Base-by-base conservation (phyloP, 2,113 vertebrate genomes). In the Eulemur rufifrons region DNA sequence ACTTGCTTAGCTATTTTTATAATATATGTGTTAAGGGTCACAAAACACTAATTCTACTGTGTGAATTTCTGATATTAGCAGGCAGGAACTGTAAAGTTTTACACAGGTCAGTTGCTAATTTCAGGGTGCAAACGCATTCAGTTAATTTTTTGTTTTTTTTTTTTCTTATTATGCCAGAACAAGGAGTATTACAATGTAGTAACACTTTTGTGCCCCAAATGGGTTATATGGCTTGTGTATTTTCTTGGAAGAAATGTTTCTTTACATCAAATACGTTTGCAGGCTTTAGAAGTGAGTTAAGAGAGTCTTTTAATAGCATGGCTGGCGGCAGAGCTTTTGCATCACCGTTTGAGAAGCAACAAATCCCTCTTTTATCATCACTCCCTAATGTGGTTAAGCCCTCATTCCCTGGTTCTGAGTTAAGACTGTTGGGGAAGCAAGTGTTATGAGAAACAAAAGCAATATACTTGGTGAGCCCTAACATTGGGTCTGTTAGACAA, bases 401-500 rank as follows among this genome's bases (percentile, higher is more conserved):
- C 5, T 20, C 10, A 27, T 94, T 81, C 34, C 66, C 17, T 69
- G 32, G 29, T 86, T 93, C 45, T 90, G 45, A 83, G 27, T 47
- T 71, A 89, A 69, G 39, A 90, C 37, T 50, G 17, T 47, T 34
- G 42, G 52, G 81, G 52, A 74, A 87, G 52, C 17, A 74, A 59
- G 50, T 80, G 29, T 90, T 85, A 82, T 13, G 15, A 94, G 42
- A 97, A 95, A 86, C 64, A 74, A 95, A 91, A 88, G 80, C 39
- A 5, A 61, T 73, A 37, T 66, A 18, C 18, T 77, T 76, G 56
- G 63, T 59, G 66, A 96, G 27, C 52, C 34, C 25, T 82, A 45
- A 85, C 12, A 73, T 76, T 78, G 89, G 42, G 64, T 89, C 61
- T 76, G 23, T 77, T 84, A 86, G 63, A 81, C 8, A 89, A 82